Evolutionary conservation across 2,888 invertebrate species (phyloP), one percentile per base, ranked within the genome.

Genomic region (Lasius fuliginosus): DNA sequence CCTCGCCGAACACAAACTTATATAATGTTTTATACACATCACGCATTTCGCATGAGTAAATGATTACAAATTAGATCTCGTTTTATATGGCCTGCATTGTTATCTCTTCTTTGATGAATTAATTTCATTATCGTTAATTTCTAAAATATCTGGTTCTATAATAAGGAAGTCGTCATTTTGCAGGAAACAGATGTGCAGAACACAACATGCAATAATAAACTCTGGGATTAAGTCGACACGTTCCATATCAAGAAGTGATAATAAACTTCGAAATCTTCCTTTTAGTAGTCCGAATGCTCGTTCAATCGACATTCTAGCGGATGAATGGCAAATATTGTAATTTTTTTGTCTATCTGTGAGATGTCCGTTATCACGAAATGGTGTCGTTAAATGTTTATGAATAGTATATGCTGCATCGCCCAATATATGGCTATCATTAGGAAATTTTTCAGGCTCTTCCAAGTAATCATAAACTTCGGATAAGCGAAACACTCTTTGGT

Each of bases 351-450:
- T 9, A 3, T 64, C 9, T n/a, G n/a, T 62, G 3, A 62, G 33
- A 40, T 64, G 64, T 36, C 64, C 64, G 40, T 64, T 64, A 64
- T 64, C 36, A 4, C 64, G 36, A n/a, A n/a, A 64, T 36, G 40
- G n/a, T 11, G n/a, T 18, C 64, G 40, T 64, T 40, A 64, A 18
- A 9, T 64, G 18, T 3, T 64, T 11, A 11, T 64, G 40, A 11
- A 64, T 3, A 9, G 18, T 36, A 64, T 64, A 64, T n/a, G 64
- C 36, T n/a, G 36, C 11, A n/a, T 64, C 36, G 36, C 11, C 40
- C 9, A 64, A 3, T 40, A 64, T 36, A 64, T 64, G n/a, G 9
- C 36, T 36, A n/a, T 40, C 18, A 36, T 40, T n/a, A 18, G n/a
- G n/a, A 64, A 64, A 64, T 40, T 64, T 64, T 3, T 18, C n/a